phyloP scores from a whole-genome alignment of 2,113 vertebrate genomes.

The Oriolus oriolus region DNA sequence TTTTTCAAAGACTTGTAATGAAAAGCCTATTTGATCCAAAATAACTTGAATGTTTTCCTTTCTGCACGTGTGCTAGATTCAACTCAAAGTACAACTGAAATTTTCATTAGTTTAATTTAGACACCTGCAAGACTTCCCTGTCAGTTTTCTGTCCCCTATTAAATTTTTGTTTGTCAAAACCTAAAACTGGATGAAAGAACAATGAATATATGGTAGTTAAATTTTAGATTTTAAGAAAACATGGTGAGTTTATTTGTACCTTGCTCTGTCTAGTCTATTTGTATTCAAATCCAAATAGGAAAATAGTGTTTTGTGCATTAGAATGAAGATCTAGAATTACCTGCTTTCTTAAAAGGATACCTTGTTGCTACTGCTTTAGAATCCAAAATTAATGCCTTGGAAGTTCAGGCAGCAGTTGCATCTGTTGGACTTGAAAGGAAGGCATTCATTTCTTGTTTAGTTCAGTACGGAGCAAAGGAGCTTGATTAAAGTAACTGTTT shows the following conservation, averaged over 20 bases:
- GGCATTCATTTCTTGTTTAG: background rate
- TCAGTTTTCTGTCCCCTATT: background rate
- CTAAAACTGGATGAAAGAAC: background rate
- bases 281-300: background rate
- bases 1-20: background rate
- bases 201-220: background rate
- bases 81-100: background rate
- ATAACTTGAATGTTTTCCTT: background rate
- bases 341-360: background rate
- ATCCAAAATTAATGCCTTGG: background rate
- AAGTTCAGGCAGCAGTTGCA: background rate
- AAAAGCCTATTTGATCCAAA: background rate
- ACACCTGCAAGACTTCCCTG: background rate
- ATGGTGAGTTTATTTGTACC: background rate
- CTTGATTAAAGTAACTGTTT: background rate
- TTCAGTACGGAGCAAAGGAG: background rate
- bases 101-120: background rate
- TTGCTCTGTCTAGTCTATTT: background rate
- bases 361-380: background rate
- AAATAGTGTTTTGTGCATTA: background rate
- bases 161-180: background rate
- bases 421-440: background rate
- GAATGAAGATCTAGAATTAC: background rate
- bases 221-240: background rate
- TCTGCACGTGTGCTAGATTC: background rate